These are phyloP conservation scores for Macrocentrus cingulum DNA, from an alignment of 1,140 invertebrate genomes.

Conservation along the genomic window DNA sequence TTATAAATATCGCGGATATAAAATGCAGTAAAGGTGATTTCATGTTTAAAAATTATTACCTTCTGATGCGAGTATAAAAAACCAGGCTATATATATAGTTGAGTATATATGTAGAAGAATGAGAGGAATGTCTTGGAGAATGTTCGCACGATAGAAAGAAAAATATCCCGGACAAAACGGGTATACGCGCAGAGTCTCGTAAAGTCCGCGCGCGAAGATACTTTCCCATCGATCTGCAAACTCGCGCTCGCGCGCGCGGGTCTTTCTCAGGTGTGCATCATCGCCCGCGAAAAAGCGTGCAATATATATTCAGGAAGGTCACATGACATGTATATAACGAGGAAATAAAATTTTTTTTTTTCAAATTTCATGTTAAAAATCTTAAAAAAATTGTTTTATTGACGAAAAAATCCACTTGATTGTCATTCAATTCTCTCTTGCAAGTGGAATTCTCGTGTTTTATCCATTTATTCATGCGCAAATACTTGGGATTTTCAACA, in stretches of 20 bases:
- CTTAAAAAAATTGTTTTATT: no score
- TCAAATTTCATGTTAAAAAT: no score
- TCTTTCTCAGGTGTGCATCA: conserved; percentile 14
- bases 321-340: neutral
- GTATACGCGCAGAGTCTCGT: conserved; percentile 14
- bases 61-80: neutral
- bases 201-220: conserved; percentile 21
- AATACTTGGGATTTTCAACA: no score
- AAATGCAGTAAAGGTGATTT: no score
- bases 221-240: conserved; percentile 22
- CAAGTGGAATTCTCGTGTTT: no score
- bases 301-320: no score
- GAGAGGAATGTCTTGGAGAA: neutral
- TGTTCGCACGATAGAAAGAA: conserved; percentile 15
- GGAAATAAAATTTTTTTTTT: neutral
- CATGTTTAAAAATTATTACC: no score
- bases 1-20: no score
- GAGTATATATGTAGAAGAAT: neutral
- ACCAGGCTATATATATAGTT: neutral
- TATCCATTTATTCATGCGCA: no score
- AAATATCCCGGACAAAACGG: conserved; percentile 13
- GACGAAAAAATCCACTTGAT: neutral
- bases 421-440: no score
- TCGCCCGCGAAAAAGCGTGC: conserved; percentile 17
- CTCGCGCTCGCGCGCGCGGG: neutral